phyloP scores from a whole-genome alignment of 2,888 invertebrate genomes.

The Agrotis clavis region DNA sequence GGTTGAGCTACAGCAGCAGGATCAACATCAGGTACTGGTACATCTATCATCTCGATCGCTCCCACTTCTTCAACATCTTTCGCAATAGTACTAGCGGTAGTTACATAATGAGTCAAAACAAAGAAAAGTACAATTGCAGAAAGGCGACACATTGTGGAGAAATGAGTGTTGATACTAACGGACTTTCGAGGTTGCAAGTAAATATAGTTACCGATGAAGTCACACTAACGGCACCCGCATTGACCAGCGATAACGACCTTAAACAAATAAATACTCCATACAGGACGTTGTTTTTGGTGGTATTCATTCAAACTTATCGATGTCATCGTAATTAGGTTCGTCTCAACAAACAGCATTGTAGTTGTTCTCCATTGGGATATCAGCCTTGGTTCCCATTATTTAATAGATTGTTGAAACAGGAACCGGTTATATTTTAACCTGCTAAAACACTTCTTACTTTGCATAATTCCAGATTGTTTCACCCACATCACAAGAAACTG shows the following conservation, averaged over 20 bases:
- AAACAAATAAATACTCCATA: constrained; percentile 43
- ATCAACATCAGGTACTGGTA: constrained; percentile 13
- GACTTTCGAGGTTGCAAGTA: constrained; percentile 27
- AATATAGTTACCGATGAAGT: constrained; percentile 51
- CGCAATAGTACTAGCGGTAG: constrained; percentile 26
- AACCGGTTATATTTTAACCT: no score
- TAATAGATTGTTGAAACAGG: no score
- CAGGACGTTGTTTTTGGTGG: constrained; percentile 52
- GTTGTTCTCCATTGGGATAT: no score
- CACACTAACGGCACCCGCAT: constrained; percentile 60
- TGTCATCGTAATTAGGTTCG: neutral
- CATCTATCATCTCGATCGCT: constrained; percentile 35
- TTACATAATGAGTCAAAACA: constrained; percentile 29
- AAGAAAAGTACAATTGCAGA: constrained; percentile 30
- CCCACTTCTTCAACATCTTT: constrained; percentile 23
- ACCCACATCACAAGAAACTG: no score
- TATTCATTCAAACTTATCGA: neutral
- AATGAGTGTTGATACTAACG: constrained; percentile 43
- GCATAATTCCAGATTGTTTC: no score
- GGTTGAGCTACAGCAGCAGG: constrained; percentile 9
- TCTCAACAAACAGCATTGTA: no score
- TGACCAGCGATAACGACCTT: constrained; percentile 50
- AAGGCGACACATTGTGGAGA: constrained; percentile 54
- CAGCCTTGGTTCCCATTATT: no score
- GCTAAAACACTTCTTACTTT: no score